Evolutionary conservation across 2,888 invertebrate genomes (phyloP).

Genomic region (Agrilus biguttatus): DNA sequence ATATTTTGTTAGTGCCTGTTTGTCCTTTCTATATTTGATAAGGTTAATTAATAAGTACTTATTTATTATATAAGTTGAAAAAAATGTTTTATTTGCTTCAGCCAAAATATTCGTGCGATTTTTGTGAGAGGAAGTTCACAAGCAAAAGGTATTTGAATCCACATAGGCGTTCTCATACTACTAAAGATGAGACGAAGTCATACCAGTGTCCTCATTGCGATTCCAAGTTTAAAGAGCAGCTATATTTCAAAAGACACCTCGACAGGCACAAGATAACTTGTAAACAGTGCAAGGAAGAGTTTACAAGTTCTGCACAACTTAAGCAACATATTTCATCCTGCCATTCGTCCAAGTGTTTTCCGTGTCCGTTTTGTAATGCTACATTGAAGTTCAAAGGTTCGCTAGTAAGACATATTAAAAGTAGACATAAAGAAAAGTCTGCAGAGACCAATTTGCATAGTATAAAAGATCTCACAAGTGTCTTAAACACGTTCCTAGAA

Average conservation of each 20-base stretch:
- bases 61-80: too few species aligned
- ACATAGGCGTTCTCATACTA: too few species aligned
- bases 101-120: too few species aligned
- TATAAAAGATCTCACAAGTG: not conserved
- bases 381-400: conserved; percentile 25
- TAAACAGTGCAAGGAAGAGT: conserved; percentile 4
- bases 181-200: too few species aligned
- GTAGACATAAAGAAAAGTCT: conserved; percentile 14
- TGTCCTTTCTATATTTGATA: too few species aligned
- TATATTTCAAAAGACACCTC: not conserved
- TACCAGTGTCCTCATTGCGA: too few species aligned
- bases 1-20: too few species aligned
- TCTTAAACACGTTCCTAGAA: not conserved
- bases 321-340: conserved; percentile 9
- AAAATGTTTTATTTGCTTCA: too few species aligned
- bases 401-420: conserved; percentile 23
- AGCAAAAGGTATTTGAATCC: too few species aligned
- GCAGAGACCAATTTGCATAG: conserved; percentile 1
- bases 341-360: conserved; percentile 12
- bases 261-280: conserved; percentile 6
- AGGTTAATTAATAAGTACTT: too few species aligned
- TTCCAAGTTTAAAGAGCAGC: too few species aligned
- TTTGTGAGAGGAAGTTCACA: too few species aligned
- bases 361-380: conserved; percentile 23
- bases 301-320: conserved; percentile 5